Percentiles rank a stretch among this genome's conserved stretches.
phyloP scores from a whole-genome alignment of 2,797 vertebrate genomes.

The Clarias fuscus region DNA sequence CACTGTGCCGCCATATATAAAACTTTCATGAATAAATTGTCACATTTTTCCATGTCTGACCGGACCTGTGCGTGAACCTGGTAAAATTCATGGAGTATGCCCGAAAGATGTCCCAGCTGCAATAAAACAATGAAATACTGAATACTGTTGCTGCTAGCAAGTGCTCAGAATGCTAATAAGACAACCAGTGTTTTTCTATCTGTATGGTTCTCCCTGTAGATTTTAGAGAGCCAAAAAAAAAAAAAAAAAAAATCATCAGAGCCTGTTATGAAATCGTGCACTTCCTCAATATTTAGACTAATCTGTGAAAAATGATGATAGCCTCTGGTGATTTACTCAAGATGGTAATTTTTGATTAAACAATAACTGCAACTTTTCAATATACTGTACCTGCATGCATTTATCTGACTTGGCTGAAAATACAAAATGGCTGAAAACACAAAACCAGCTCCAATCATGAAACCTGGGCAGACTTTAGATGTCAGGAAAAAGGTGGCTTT shows the following conservation, averaged over 20 bases:
- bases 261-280: neutral
- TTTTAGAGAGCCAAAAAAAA: neutral
- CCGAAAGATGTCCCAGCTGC: neutral
- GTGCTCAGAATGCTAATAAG: neutral
- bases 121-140: neutral
- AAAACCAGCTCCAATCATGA: neutral
- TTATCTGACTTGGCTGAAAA: neutral
- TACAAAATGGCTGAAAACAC: neutral
- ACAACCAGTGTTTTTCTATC: neutral
- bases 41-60: neutral
- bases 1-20: too few relatives aligned
- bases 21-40: neutral
- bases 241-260: neutral
- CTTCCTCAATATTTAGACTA: neutral
- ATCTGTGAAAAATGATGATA: neutral
- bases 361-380: neutral
- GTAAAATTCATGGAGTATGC: neutral
- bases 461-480: neutral
- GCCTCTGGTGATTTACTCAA: neutral
- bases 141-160: neutral
- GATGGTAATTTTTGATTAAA: neutral
- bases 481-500: conserved; percentile 31
- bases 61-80: neutral
- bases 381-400: neutral
- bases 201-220: neutral